A percentile compares a stretch with the other conserved stretches of the same genome.
These are phyloP conservation scores for Antheraea yamamai DNA, from an alignment of 2,888 invertebrate species.

Conservation along the genomic window DNA sequence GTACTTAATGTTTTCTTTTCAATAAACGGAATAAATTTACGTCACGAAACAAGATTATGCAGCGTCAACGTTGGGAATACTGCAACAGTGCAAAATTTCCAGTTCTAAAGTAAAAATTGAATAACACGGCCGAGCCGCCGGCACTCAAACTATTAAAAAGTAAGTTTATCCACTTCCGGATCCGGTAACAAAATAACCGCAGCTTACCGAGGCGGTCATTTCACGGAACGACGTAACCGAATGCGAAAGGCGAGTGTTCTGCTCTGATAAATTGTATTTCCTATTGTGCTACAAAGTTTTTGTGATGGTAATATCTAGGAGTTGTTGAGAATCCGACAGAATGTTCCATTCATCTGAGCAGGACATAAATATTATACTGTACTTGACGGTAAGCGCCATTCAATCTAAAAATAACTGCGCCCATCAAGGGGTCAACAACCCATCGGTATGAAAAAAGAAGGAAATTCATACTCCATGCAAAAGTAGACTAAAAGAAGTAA, in stretches of 20 bases:
- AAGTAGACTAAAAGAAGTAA: too few species aligned
- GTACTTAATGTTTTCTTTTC: neutral
- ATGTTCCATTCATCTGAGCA: too few species aligned
- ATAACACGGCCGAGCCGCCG: constrained; percentile 43
- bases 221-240: neutral
- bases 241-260: neutral
- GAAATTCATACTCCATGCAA: too few species aligned
- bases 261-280: neutral
- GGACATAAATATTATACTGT: neutral
- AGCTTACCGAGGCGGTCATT: neutral
- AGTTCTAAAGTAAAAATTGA: constrained; percentile 51
- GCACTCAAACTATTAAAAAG: constrained; percentile 68
- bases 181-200: neutral
- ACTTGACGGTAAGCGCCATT: neutral
- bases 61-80: neutral
- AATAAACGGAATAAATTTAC: neutral
- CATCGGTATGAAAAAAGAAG: too few species aligned
- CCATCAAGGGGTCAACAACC: too few species aligned
- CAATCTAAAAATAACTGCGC: too few species aligned
- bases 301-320: neutral
- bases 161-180: constrained; percentile 22
- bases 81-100: constrained; percentile 22
- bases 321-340: too few species aligned
- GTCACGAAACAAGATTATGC: neutral
- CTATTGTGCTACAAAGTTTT: neutral